Percentiles rank a stretch among this genome's conserved stretches.
Evolutionary conservation across 2,888 invertebrate species (phyloP).

Genomic region (Spilosoma lubricipeda): DNA sequence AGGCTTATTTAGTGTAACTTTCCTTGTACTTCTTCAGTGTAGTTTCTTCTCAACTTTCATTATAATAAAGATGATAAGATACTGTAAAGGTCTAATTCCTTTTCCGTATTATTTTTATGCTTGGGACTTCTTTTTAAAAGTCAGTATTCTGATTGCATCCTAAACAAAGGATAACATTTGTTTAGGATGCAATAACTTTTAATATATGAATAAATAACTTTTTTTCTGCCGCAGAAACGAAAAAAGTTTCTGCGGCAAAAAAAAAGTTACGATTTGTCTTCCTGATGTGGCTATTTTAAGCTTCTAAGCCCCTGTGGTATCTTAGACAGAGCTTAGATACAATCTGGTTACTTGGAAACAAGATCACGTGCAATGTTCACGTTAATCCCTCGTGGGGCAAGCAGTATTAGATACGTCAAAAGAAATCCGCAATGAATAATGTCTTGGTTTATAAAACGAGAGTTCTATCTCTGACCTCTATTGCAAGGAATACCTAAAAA

Average conservation of each 20-base stretch:
- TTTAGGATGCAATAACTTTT: too few species aligned
- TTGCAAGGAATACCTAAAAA: neutral
- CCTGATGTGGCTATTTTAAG: neutral
- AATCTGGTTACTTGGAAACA: constrained; percentile 20
- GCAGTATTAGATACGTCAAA: constrained; percentile 29
- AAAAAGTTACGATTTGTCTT: neutral
- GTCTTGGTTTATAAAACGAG: constrained; percentile 18
- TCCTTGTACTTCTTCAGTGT: neutral
- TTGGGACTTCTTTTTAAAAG: neutral
- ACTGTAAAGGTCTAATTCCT: neutral
- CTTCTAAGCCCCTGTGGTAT: neutral
- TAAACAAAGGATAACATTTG: too few species aligned
- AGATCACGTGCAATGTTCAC: constrained; percentile 32
- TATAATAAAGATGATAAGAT: neutral
- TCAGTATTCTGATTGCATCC: neutral
- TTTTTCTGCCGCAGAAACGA: too few species aligned
- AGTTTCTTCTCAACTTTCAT: neutral
- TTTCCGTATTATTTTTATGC: neutral
- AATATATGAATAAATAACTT: too few species aligned
- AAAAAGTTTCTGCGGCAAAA: neutral
- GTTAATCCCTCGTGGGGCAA: constrained; percentile 20
- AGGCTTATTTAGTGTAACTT: neutral
- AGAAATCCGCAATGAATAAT: constrained; percentile 41
- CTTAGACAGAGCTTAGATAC: neutral
- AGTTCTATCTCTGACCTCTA: neutral